phyloP scores from a whole-genome alignment of 2,797 vertebrate genomes.

The Sebastes hopkinsi region DNA sequence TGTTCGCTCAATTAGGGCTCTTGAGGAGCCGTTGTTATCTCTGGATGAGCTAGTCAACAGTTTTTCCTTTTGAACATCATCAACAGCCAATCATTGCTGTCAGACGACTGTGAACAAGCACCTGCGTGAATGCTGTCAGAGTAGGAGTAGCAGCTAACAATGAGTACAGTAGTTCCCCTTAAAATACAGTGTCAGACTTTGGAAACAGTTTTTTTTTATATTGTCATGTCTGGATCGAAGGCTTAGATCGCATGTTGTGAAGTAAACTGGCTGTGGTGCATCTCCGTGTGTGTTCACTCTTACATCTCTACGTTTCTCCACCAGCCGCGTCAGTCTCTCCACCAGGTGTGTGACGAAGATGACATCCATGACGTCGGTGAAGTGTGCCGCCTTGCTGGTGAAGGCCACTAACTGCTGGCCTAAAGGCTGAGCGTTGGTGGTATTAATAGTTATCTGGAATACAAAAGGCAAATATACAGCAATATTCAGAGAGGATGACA shows the following conservation, averaged over 20 bases:
- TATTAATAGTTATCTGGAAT: constrained; percentile 87
- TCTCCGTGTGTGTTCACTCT: constrained; percentile 2
- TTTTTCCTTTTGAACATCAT: not conserved
- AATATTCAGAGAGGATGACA: not conserved
- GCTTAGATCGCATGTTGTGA: not conserved
- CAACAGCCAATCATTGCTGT: constrained; percentile 17
- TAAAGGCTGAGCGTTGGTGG: constrained; percentile 85
- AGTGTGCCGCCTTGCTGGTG: constrained; percentile 87
- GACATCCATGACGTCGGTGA: constrained; percentile 91
- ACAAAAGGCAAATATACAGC: constrained; percentile 12
- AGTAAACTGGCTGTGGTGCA: not conserved
- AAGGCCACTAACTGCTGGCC: constrained; percentile 88
- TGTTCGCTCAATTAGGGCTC: constrained; percentile 4
- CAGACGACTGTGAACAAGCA: not conserved
- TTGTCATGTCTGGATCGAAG: not conserved
- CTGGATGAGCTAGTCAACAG: not conserved
- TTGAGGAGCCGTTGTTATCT: not conserved
- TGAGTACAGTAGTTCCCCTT: not conserved
- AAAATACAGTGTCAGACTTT: not conserved
- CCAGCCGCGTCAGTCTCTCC: constrained; percentile 88
- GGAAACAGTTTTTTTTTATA: not conserved
- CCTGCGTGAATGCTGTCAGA: not conserved
- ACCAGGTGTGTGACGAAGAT: constrained; percentile 91
- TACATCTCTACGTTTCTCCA: constrained; percentile 87
- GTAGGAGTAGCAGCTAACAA: constrained; percentile 16